Conservation (phyloP, 2,797 vertebrate species). For the Pteronotus mesoamericanus region DNA sequence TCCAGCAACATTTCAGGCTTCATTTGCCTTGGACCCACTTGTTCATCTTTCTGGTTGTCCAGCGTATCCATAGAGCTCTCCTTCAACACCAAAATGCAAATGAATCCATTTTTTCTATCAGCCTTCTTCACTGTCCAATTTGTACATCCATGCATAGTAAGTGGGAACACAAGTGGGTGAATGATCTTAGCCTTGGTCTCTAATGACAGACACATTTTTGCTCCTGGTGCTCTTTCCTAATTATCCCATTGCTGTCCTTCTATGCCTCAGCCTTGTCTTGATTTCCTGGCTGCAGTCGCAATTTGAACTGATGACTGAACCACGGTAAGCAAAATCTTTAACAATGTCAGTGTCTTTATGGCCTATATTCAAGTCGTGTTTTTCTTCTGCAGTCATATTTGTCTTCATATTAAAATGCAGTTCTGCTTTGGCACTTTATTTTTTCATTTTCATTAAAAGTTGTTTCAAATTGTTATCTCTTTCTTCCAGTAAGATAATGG, state of each 20-base stretch:
- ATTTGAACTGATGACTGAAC: background rate
- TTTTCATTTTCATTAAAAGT: background rate
- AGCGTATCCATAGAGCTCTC: background rate
- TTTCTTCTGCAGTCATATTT: background rate
- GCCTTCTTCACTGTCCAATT: background rate
- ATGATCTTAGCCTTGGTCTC: background rate
- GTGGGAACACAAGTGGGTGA: background rate
- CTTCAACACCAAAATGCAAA: background rate
- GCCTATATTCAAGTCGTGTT: background rate
- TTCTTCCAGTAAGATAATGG: background rate
- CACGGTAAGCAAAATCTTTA: background rate
- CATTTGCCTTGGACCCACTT: background rate
- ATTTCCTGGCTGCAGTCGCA: background rate
- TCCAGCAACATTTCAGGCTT: background rate
- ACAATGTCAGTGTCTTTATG: background rate
- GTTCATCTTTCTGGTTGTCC: background rate
- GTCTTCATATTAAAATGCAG: background rate
- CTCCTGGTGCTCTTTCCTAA: background rate
- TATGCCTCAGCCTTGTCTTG: background rate
- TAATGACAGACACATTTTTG: background rate
- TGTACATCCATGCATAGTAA: background rate
- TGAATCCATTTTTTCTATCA: background rate
- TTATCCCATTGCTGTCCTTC: background rate
- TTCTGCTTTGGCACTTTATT: background rate
- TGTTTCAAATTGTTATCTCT: background rate